Evolutionary conservation across 1,140 invertebrate species (phyloP).

Genomic region (Lepidurus couesii): DNA sequence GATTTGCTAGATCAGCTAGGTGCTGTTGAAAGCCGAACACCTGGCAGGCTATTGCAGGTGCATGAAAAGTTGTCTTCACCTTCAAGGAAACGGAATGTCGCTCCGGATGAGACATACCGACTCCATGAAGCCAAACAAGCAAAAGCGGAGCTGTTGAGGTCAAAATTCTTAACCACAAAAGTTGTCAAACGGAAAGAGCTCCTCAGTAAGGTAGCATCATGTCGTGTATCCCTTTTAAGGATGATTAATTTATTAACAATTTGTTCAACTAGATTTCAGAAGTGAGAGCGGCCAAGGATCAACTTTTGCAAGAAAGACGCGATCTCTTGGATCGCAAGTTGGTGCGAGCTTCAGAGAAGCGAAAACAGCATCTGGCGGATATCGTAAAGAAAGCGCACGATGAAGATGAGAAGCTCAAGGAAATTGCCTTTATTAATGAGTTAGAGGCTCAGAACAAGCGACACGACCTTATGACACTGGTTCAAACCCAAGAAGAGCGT

Average conservation of each 20-base stretch:
- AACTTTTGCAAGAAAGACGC: slow-evolving; percentile 76
- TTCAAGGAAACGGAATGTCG: slow-evolving; percentile 69
- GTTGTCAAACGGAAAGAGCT: slow-evolving; percentile 77
- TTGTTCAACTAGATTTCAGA: slow-evolving; percentile 61
- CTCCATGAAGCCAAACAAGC: slow-evolving; percentile 69
- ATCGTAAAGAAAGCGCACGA: slow-evolving; percentile 93
- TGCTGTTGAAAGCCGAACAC: slow-evolving; percentile 69
- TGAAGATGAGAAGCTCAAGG: slow-evolving; percentile 92
- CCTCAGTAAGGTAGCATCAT: slow-evolving; percentile 60
- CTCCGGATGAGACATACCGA: slow-evolving; percentile 60
- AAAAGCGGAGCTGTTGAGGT: slow-evolving; percentile 59
- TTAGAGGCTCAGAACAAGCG: slow-evolving; percentile 90
- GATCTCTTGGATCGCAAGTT: slow-evolving; percentile 77
- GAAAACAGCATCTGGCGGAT: slow-evolving; percentile 68
- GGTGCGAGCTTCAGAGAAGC: slow-evolving; percentile 83
- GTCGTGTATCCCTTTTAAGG: too few species aligned
- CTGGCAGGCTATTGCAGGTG: slow-evolving; percentile 79
- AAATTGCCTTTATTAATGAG: slow-evolving; percentile 96
- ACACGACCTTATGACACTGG: slow-evolving; percentile 70
- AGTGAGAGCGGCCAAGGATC: slow-evolving; percentile 78
- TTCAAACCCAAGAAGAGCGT: slow-evolving; percentile 69
- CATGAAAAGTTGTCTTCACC: slow-evolving; percentile 91
- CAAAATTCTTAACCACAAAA: slow-evolving; percentile 74
- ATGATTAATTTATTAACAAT: not conserved
- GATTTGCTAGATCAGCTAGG: slow-evolving; percentile 58